Conservation (phyloP, 53 echinoderm and acorn worm species). For the Arbacia lixula region DNA sequence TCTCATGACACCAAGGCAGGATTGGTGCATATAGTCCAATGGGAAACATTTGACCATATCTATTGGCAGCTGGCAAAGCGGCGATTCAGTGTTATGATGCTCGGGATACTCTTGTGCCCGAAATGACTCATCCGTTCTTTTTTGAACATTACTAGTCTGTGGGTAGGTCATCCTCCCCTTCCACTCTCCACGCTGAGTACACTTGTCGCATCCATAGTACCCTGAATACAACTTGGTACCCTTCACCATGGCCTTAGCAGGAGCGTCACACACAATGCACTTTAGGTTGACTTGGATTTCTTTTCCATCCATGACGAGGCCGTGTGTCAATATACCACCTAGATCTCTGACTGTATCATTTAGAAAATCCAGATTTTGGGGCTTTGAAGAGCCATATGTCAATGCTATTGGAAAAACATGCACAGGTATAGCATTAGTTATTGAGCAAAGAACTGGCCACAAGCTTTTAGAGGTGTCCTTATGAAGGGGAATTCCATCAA, state of each 20-base stretch:
- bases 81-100: constrained; percentile 54
- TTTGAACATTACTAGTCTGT: constrained; percentile 39
- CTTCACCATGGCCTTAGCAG: constrained; percentile 69
- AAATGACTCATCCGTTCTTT: constrained; percentile 69
- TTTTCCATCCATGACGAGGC: constrained; percentile 61
- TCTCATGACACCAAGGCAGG: constrained; percentile 66
- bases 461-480: constrained; percentile 38
- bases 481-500: constrained; percentile 64
- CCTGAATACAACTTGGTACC: constrained; percentile 64
- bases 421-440: constrained; percentile 52
- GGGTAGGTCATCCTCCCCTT: constrained; percentile 73
- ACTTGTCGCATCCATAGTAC: constrained; percentile 76
- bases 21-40: constrained; percentile 72
- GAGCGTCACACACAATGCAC: constrained; percentile 72
- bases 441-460: constrained; percentile 66
- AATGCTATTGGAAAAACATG: constrained; percentile 59
- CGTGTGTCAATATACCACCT: constrained; percentile 31
- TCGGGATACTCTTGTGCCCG: constrained; percentile 56
- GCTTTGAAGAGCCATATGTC: constrained; percentile 65
- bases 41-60: constrained; percentile 74
- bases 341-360: constrained; percentile 63
- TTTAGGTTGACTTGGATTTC: constrained; percentile 28
- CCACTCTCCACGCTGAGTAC: constrained; percentile 66
- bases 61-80: constrained; percentile 58
- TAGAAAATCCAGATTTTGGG: constrained; percentile 47